phyloP scores from a whole-genome alignment of 2,113 vertebrate genomes.

The Chaetops frenatus region DNA sequence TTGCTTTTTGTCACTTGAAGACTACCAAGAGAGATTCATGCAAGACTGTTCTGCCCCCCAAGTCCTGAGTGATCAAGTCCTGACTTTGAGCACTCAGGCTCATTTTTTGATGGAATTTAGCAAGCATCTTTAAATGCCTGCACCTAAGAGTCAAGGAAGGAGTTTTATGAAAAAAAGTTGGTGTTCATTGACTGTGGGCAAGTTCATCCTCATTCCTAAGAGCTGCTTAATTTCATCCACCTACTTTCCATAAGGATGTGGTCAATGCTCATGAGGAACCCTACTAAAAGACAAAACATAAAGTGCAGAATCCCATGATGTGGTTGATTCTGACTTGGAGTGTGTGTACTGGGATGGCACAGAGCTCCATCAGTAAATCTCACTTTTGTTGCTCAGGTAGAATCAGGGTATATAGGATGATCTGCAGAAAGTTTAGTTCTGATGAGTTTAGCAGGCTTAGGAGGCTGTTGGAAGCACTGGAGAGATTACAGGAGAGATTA shows the following conservation, averaged over 20 bases:
- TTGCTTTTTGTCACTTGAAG: neutral
- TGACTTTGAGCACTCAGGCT: neutral
- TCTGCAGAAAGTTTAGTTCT: neutral
- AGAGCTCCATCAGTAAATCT: neutral
- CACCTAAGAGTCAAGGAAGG: neutral
- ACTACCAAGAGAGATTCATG: neutral
- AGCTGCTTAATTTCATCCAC: neutral
- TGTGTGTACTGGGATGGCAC: accelerated
- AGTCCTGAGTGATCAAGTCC: neutral
- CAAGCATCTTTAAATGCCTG: neutral
- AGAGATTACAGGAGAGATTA: neutral
- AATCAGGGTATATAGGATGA: neutral
- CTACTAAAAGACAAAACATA: neutral
- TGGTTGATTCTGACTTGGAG: neutral
- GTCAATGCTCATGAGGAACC: neutral
- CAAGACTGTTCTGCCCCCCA: neutral
- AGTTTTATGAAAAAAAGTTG: neutral
- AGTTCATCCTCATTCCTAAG: neutral
- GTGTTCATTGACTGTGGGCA: neutral
- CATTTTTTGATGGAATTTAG: neutral
- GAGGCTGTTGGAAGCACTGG: neutral
- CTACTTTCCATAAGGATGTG: neutral
- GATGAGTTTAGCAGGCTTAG: neutral
- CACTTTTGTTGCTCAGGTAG: neutral
- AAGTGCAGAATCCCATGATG: neutral